Conservation (phyloP, 2,888 invertebrate genomes). For the Volucella zonaria region DNA sequence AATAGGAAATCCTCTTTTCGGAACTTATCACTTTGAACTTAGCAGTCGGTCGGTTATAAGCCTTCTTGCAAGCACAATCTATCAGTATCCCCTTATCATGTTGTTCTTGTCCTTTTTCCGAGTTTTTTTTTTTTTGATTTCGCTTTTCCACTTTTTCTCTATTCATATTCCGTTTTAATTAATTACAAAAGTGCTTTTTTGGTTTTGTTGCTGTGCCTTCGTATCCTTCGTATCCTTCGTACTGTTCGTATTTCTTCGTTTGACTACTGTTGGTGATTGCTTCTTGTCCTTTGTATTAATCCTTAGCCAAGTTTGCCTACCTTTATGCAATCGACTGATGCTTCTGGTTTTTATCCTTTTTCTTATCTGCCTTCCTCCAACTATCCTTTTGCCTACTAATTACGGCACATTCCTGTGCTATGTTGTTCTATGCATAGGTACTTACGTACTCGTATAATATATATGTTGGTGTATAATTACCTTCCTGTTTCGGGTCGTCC, state of each 20-base stretch:
- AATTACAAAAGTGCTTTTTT: slow-evolving; percentile 63
- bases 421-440: too few species aligned
- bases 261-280: slow-evolving; percentile 64
- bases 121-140: slow-evolving; percentile 6
- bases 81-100: neutral
- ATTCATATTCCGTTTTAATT: slow-evolving; percentile 70
- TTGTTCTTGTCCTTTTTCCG: neutral
- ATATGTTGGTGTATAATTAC: slow-evolving; percentile 52
- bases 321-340: slow-evolving; percentile 43
- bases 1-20: slow-evolving; percentile 5
- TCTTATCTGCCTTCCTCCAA: slow-evolving; percentile 46
- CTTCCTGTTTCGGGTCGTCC: slow-evolving; percentile 54
- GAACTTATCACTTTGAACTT: slow-evolving; percentile 57
- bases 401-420: slow-evolving; percentile 23
- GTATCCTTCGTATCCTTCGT: neutral
- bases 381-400: slow-evolving; percentile 70
- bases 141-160: slow-evolving; percentile 23
- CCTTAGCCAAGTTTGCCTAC: slow-evolving; percentile 10
- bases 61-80: slow-evolving; percentile 43
- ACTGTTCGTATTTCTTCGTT: neutral
- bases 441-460: too few species aligned
- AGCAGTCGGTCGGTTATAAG: slow-evolving; percentile 39
- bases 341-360: slow-evolving; percentile 39
- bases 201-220: slow-evolving; percentile 24
- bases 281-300: slow-evolving; percentile 25